These are phyloP conservation scores for Macrosiphum euphorbiae DNA, from an alignment of 2,888 invertebrate species.

Conservation along the genomic window DNA sequence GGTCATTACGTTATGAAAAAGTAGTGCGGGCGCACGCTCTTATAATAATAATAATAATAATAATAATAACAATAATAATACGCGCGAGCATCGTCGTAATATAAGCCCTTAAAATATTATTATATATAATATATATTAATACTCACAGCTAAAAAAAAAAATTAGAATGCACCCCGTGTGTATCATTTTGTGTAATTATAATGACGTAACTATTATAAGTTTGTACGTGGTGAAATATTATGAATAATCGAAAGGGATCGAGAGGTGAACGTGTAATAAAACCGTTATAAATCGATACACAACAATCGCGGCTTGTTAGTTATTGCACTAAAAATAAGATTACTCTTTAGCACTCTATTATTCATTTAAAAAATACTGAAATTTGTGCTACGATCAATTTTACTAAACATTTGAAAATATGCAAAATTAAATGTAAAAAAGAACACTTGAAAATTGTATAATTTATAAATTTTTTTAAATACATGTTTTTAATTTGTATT, in stretches of 20 bases:
- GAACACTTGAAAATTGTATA: background rate
- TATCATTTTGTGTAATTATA: background rate
- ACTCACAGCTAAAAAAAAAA: background rate
- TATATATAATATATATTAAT: background rate
- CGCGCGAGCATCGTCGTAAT: background rate
- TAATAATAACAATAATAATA: constrained; percentile 3
- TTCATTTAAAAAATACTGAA: background rate
- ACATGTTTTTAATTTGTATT: background rate
- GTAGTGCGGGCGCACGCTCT: background rate
- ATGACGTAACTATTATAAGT: background rate
- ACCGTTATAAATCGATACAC: background rate
- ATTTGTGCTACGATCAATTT: background rate
- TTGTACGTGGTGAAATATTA: background rate
- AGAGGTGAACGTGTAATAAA: background rate
- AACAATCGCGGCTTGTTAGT: background rate
- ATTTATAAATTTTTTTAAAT: background rate
- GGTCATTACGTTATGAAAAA: constrained; percentile 37
- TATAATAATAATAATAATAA: background rate
- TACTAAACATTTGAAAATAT: background rate
- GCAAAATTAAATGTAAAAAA: background rate
- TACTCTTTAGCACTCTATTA: background rate
- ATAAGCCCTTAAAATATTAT: background rate
- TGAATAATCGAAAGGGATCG: background rate
- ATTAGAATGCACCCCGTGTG: background rate
- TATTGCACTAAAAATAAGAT: background rate